These are phyloP conservation scores for Cygnus atratus DNA, from an alignment of 2,113 vertebrate species.

Conservation along the genomic window DNA sequence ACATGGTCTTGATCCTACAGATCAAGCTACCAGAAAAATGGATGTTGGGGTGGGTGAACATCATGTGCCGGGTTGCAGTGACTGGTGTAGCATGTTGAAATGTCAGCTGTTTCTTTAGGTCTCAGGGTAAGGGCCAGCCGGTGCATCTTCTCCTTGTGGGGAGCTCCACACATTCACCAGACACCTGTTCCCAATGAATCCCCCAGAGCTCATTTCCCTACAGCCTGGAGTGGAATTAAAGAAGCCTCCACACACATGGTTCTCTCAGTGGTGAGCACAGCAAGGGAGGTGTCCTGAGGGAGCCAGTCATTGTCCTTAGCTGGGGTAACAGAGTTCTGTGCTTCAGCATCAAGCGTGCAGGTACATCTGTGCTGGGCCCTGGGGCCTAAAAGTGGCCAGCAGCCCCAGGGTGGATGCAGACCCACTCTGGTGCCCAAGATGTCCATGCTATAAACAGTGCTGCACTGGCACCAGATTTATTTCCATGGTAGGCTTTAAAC, in stretches of 20 bases:
- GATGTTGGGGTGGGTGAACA: neutral
- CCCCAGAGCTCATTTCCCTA: neutral
- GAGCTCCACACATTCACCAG: too few relatives aligned
- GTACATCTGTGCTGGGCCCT: neutral
- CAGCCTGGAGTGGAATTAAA: neutral
- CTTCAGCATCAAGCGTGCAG: neutral
- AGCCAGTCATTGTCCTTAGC: neutral
- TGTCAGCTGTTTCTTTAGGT: neutral
- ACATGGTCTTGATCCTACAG: neutral
- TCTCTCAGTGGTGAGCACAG: accelerated
- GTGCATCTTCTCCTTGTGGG: neutral
- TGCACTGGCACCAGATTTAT: neutral
- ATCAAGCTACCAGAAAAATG: neutral
- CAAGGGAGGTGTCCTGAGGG: neutral
- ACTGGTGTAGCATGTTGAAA: neutral
- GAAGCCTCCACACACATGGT: neutral
- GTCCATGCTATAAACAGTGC: neutral
- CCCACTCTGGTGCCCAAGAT: neutral
- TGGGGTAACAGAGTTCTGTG: neutral
- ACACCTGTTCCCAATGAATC: neutral
- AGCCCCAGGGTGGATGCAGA: neutral
- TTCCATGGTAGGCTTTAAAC: neutral
- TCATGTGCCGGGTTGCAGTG: neutral
- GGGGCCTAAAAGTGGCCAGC: neutral
- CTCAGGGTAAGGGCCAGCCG: neutral